Base-by-base conservation (phyloP, 1,140 invertebrate genomes). In the Centruroides sculpturatus region DNA sequence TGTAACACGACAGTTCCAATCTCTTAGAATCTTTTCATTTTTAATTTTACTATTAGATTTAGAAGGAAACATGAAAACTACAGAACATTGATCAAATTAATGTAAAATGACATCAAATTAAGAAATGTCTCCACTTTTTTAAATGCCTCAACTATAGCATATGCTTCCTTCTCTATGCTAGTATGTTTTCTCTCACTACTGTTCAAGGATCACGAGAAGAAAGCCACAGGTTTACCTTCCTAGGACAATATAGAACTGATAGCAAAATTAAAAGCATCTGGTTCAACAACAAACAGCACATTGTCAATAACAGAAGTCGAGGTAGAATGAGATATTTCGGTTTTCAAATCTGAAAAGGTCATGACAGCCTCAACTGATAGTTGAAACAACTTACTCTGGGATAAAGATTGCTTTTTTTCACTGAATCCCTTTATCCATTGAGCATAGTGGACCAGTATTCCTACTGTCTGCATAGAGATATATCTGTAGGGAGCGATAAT, bases 1-100 rank as follows among this genome's bases (percentile, higher is more conserved):
- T 60, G 34, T 48, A 60, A 13, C 9, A 12, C 7, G 58, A 7
- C 23, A 59, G n/a, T 5, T 59, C 57, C 9, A 59, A n/a, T n/a
- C n/a, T 8, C 11, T 3, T 41, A 41, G 8, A 41, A 71, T 67
- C 57, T 68, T 68, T 3, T 70, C 62, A 64, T 68, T 67, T 56
- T 69, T 70, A 11, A 70, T 69, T 59, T 69, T 69, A 34, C 63
- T 59, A 49, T 53, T 36, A 46, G 55, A 35, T 35, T 67, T 64
- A 36, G 23, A 13, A 51, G 66, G 36, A 58, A 69, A 68, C 63
- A 69, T 71, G 56, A 69, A 65, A 2, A 56, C 41, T 3, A 69
- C 62, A 13, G 63, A 68, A 52, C 54, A 11, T 57, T 70, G 65
- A 53, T 68, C 64, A 12, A 11, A 70, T 65, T 41, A 70, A n/a